Conservation (phyloP, 2,113 vertebrate species). For the Rhynchopsitta pachyrhyncha region DNA sequence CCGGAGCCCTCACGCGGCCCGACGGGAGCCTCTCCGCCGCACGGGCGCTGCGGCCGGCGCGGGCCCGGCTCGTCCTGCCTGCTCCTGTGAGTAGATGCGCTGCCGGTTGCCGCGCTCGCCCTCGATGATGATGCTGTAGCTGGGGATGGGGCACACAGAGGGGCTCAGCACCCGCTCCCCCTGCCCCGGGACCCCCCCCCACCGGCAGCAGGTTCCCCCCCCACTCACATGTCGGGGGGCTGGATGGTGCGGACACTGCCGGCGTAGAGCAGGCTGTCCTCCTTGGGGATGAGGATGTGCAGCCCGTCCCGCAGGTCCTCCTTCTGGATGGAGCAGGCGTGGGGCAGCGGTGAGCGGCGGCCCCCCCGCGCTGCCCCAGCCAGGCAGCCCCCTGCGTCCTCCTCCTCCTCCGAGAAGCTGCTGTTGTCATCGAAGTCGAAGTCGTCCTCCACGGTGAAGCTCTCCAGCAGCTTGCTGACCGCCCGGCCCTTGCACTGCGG, state of each 20-base stretch:
- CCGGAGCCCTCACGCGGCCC: no score
- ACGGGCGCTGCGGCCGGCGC: neutral
- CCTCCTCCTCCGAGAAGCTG: slow-evolving; percentile 91
- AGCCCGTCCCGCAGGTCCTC: slow-evolving; percentile 89
- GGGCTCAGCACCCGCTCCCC: neutral
- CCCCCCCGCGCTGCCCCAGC: neutral
- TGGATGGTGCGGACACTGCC: slow-evolving; percentile 89
- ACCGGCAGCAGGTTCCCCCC: neutral
- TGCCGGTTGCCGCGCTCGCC: slow-evolving; percentile 92
- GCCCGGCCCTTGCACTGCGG: slow-evolving; percentile 84
- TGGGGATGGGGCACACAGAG: slow-evolving; percentile 19
- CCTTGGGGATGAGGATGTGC: slow-evolving; percentile 91
- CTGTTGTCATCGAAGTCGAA: slow-evolving; percentile 89
- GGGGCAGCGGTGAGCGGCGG: neutral
- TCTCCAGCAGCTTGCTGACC: slow-evolving; percentile 90
- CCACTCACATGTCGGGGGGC: slow-evolving; percentile 86
- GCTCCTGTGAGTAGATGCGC: slow-evolving; percentile 92
- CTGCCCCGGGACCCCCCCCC: no score
- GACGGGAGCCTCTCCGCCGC: no score
- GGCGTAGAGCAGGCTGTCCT: slow-evolving; percentile 91
- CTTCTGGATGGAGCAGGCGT: slow-evolving; percentile 86
- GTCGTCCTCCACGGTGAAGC: slow-evolving; percentile 88
- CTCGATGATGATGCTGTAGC: slow-evolving; percentile 91
- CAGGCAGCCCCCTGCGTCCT: slow-evolving; percentile 58
- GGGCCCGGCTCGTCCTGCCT: slow-evolving; percentile 2